A percentile compares a stretch with the other conserved stretches of the same genome.
Evolutionary conservation across 2,797 vertebrate species (phyloP).

Genomic region (Rhinophrynus dorsalis): DNA sequence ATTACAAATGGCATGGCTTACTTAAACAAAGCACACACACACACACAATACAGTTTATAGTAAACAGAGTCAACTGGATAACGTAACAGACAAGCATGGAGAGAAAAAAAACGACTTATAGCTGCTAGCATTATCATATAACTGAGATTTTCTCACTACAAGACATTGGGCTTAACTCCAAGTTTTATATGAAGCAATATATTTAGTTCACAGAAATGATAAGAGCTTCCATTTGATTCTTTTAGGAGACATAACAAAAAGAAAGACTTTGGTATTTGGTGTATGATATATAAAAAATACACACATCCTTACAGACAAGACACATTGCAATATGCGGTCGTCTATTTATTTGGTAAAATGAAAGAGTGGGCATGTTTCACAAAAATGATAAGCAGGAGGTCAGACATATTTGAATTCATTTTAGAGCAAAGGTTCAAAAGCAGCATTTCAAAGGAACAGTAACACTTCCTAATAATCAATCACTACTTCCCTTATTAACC

Average conservation of each 20-base stretch:
- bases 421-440: too few relatives aligned
- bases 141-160: background rate
- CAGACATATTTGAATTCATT: background rate
- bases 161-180: background rate
- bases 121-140: background rate
- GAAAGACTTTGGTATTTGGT: background rate
- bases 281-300: background rate
- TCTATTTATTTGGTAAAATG: background rate
- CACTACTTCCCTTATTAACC: too few relatives aligned
- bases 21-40: too few relatives aligned
- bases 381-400: background rate
- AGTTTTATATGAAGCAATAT: background rate
- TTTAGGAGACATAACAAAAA: slow-evolving; percentile 28
- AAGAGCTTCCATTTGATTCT: background rate
- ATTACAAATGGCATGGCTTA: background rate
- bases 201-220: slow-evolving; percentile 24
- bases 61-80: slow-evolving; percentile 58
- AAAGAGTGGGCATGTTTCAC: background rate
- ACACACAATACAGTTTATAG: slow-evolving; percentile 57
- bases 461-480: too few relatives aligned
- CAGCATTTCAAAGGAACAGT: too few relatives aligned
- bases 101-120: background rate
- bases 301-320: background rate
- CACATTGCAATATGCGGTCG: background rate
- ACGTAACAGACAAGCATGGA: slow-evolving; percentile 69